Evolutionary conservation across 2,888 invertebrate genomes (phyloP).

Genomic region (Criorhina ranunculi): DNA sequence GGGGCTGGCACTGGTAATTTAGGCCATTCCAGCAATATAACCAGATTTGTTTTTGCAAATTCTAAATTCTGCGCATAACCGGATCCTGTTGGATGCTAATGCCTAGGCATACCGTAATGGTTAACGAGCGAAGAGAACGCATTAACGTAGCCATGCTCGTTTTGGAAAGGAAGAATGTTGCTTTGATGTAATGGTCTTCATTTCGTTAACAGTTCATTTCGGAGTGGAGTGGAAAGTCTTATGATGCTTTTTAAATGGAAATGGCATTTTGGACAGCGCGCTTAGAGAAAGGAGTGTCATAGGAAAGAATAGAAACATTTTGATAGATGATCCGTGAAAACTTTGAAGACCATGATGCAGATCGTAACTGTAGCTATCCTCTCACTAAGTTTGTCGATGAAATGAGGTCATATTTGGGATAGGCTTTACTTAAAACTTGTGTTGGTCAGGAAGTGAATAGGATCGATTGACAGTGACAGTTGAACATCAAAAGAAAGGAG

Average conservation of each 20-base stretch:
- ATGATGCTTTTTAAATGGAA: constrained; percentile 38
- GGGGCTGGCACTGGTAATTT: constrained; percentile 50
- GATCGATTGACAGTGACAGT: no score
- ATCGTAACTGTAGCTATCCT: no score
- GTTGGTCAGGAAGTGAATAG: no score
- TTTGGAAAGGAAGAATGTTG: constrained; percentile 61
- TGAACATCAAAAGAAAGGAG: no score
- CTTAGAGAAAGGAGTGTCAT: neutral
- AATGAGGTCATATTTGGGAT: no score
- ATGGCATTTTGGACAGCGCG: constrained; percentile 4
- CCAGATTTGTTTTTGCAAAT: constrained; percentile 36
- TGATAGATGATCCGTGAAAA: neutral
- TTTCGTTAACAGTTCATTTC: constrained; percentile 32
- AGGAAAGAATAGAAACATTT: neutral
- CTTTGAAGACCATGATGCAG: neutral
- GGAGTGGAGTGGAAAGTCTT: constrained; percentile 29
- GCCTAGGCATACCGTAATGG: constrained; percentile 17
- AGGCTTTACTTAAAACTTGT: no score
- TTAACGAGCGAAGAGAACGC: constrained; percentile 25
- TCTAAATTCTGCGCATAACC: constrained; percentile 47
- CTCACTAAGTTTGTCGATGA: no score
- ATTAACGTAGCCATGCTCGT: constrained; percentile 13
- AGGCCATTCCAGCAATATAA: constrained; percentile 47
- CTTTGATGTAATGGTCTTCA: constrained; percentile 54
- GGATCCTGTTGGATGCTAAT: constrained; percentile 54